Evolutionary conservation across 2,797 vertebrate genomes (phyloP), one percentile per base, ranked within the genome.

Genomic region (Microctenopoma stevenorrisi): DNA sequence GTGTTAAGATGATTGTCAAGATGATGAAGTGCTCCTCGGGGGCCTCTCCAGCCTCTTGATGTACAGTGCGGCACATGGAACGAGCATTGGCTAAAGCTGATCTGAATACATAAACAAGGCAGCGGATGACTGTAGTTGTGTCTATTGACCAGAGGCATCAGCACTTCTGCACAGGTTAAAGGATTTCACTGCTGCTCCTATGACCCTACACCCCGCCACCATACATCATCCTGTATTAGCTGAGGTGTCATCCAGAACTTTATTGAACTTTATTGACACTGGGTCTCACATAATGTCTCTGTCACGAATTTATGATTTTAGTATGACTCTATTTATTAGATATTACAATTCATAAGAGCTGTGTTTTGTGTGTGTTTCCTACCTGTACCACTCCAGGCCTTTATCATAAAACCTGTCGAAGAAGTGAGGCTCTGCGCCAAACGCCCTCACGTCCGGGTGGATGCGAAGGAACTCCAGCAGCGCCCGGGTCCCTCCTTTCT

Each of bases 371-470:
- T 51, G 42, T 22, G 16, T 40, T 14, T 0, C 80, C 78, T 87
- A 98, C 96, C 96, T 95, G 95, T 98, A 98, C 96, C 96, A 98
- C 82, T 94, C 93, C 69, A 97, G 94, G 26, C 96, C 96, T 68
- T 89, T 95, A 43, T 95, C 94, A 71, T 96, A 98, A 77, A 95
- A 95, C 82, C 96, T 91, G 91, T 97, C 96, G 87, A 97, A 98
- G 91, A 97, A 97, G 83, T 98, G 97, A 15, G 96, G 95, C 60
- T 97, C 96, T 0, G 95, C 91, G 2, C 96, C 97, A 28, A 96
- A 89, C 2, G 96, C 96, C 46, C 96, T 93, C 72, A 97, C 95
- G 82, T 96, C 96, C 42, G 96, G 96, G 76, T 97, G 96, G 84
- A 95, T 93, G 79, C 96, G 93, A 49, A 98, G 93, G 63, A 96